Evolutionary conservation across 92 coral and sea anemone species (phyloP), one percentile per base, ranked within the genome.

Genomic region (Ricordea florida): DNA sequence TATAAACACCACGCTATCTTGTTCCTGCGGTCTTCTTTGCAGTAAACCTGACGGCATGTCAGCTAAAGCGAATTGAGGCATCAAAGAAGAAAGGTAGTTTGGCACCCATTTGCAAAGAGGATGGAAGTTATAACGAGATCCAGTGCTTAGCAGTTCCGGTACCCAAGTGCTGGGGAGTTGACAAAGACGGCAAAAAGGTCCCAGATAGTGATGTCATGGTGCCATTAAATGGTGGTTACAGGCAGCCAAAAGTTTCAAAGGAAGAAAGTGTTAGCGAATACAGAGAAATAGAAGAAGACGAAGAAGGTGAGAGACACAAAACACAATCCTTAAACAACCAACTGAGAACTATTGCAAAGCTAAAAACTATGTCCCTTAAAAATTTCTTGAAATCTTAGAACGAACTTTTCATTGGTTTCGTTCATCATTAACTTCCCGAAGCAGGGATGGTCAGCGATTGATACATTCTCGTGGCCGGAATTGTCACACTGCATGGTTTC

Each of bases 121-220:
- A 91, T 28, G 98, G 98, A 9, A 73, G 82, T 25, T 94, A 78
- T 53, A 55, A 26, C 9, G 79, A 65, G 33, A 57, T 55, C 31
- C 98, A 94, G 38, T 94, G 98, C 55, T 58, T 31, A 7, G 62
- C 42, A 7, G 33, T 21, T 6, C 61, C 68, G 2, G 2, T 17
- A 10, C 13, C 67, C 0, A 56, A 40, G 10, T 94, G 98, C 66
- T 91, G 98, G 98, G 46, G 66, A n/a, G 98, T 94, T 13, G 88
- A 91, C 76, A 67, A n/a, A 11, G 65, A 68, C 3, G 98, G 98
- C 11, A 37, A 70, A 2, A 80, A 46, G 61, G 43, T 87, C 1
- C 61, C 78, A 7, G 65, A 71, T 18, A 48, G 44, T 25, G 83
- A 37, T 16, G 85, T 65, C 49, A 48, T 58, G 5, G 77, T 79